Conservation (phyloP, 92 coral and sea anemone genomes). For the Parazoanthus swiftii region DNA sequence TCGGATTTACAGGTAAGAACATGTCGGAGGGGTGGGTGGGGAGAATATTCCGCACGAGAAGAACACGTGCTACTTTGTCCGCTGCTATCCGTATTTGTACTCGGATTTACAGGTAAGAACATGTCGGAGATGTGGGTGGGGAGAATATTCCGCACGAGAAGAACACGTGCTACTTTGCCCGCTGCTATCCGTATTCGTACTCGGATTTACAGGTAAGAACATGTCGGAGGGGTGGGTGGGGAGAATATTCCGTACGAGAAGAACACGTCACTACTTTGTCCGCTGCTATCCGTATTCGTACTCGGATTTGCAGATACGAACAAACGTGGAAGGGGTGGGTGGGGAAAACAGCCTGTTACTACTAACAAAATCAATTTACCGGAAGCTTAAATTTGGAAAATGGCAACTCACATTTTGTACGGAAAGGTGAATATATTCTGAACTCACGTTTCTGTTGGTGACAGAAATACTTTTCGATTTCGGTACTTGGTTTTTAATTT, state of each 20-base stretch:
- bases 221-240: too few relatives aligned
- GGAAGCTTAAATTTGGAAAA: too few relatives aligned
- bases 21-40: too few relatives aligned
- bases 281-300: constrained; percentile 94
- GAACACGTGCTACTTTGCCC: constrained; percentile 90
- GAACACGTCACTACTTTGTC: constrained; percentile 87
- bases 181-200: constrained; percentile 93
- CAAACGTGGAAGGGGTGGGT: too few relatives aligned
- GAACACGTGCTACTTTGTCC: constrained; percentile 90
- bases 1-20: constrained; percentile 86
- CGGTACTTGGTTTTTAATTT: not conserved
- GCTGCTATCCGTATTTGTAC: constrained; percentile 93
- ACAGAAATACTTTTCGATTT: not conserved
- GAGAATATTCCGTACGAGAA: constrained; percentile 40
- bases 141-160: constrained; percentile 49
- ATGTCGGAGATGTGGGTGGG: too few relatives aligned
- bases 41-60: constrained; percentile 49
- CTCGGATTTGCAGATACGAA: constrained; percentile 85
- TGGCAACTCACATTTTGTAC: too few relatives aligned
- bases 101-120: constrained; percentile 86
- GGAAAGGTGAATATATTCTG: too few relatives aligned
- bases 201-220: constrained; percentile 84
- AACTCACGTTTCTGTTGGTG: too few relatives aligned
- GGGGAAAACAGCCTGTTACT: too few relatives aligned
- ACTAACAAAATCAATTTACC: too few relatives aligned